Percentiles rank a stretch among this genome's conserved stretches.
These are phyloP conservation scores for Tautogolabrus adspersus DNA, from an alignment of 2,113 vertebrate genomes.

Conservation along the genomic window DNA sequence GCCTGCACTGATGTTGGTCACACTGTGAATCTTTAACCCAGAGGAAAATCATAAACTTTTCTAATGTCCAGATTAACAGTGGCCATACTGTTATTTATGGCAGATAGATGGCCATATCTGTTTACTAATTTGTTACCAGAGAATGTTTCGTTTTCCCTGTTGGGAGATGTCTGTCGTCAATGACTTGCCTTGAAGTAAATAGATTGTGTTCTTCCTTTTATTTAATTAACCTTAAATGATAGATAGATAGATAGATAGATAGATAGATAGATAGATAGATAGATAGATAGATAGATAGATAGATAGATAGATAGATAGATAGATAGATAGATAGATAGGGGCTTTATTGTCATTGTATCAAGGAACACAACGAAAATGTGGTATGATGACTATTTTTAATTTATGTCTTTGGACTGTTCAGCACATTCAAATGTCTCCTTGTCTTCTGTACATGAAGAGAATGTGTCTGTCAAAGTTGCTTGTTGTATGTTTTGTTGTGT, in stretches of 20 bases:
- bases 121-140: conserved; percentile 32
- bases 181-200: conserved; percentile 7
- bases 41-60: background rate
- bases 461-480: background rate
- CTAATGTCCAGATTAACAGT: background rate
- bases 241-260: no score
- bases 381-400: background rate
- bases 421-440: conserved; percentile 1
- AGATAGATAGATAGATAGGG: no score
- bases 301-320: no score
- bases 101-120: conserved; percentile 37
- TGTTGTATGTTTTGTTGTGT: background rate
- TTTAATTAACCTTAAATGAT: background rate
- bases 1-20: conserved; percentile 79
- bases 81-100: conserved; percentile 26
- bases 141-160: background rate
- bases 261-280: no score
- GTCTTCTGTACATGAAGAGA: conserved; percentile 2
- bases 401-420: conserved; percentile 1
- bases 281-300: no score
- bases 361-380: no score
- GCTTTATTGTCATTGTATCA: no score
- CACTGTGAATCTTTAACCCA: conserved; percentile 35
- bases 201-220: background rate
- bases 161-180: background rate